Base-by-base conservation (phyloP, 2,113 vertebrate species). In the Xenopus laevis region DNA sequence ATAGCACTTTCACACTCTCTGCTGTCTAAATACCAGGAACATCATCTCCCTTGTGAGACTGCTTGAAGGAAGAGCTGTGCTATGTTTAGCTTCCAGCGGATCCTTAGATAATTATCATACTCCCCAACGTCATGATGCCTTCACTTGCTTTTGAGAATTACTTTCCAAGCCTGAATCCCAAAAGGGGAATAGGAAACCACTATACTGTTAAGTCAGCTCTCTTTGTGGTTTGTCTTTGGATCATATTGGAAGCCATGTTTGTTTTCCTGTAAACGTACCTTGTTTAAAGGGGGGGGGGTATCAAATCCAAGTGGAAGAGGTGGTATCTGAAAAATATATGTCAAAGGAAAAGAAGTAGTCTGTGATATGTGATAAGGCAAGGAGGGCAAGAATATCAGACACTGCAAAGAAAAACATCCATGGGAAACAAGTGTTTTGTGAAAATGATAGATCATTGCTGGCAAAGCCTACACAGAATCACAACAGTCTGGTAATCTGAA, bases 11-110 rank as follows among this genome's bases (percentile, higher is more conserved):
- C 47, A 50, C 47, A 13, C 10, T 50, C 47, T 7, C 11, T 13
- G 47, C 47, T 50, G 47, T 50, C 47, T 50, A 50, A 50, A 16
- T 13, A 50, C 11, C 47, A 50, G 47, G 53, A 55, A n/a, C 17
- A 16, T 55, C 15, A 55, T 55, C 15, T 55, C 53, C 17, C 66
- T 63, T 33, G 53, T 20, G 50, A 15, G 40, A 78, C 75, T 40
- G 76, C 55, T 12, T 21, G 45, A 20, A 74, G 70, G 60, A 18
- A 71, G 78, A 77, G 20, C 60, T 1, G n/a, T 57, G 61, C 77
- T 3, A 3, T 40, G 45, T 65, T 68, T 33, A 1, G 1, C 1
- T 66, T 72, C 74, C 1, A 3, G 47, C 15, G 47, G 47, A 50
- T 50, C 53, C 53, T 55, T n/a, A n/a, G 15, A 55, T 55, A 55